These are phyloP conservation scores for Junco hyemalis DNA, from an alignment of 2,113 vertebrate species.

Conservation along the genomic window DNA sequence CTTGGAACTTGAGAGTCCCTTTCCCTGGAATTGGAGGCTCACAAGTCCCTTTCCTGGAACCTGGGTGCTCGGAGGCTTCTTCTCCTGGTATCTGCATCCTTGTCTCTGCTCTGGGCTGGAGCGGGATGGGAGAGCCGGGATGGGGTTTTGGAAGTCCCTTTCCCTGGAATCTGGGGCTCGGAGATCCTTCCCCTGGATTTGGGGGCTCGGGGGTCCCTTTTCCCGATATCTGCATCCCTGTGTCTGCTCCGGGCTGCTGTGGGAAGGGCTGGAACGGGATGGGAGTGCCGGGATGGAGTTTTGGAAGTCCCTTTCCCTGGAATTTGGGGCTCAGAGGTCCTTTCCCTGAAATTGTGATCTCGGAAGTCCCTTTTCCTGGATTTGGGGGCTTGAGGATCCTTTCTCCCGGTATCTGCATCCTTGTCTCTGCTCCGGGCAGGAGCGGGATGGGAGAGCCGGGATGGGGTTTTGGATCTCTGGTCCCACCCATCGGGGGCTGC, in stretches of 20 bases:
- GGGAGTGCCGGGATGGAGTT: accelerated
- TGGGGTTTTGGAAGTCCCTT: not conserved
- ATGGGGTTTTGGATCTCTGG: accelerated
- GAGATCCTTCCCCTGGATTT: not conserved
- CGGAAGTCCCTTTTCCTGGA: no score
- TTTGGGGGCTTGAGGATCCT: accelerated
- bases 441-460: not conserved
- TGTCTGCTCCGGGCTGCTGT: not conserved
- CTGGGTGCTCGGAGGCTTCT: no score
- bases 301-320: not conserved
- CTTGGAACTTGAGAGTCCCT: not conserved
- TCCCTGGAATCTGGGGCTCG: accelerated
- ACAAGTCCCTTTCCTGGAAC: no score
- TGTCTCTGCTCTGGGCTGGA: not conserved
- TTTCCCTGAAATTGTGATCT: no score
- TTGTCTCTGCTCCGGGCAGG: not conserved
- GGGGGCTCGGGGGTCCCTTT: not conserved
- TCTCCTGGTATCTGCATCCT: not conserved
- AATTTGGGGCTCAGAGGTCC: accelerated
- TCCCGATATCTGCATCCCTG: accelerated
- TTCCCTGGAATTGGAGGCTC: no score
- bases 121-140: not conserved
- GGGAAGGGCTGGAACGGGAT: not conserved
- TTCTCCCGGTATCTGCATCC: accelerated
- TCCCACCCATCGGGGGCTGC: not conserved